Percentiles rank a stretch among this genome's conserved stretches.
These are phyloP conservation scores for Pelmatolapia mariae DNA, from an alignment of 2,113 vertebrate genomes.

Conservation along the genomic window DNA sequence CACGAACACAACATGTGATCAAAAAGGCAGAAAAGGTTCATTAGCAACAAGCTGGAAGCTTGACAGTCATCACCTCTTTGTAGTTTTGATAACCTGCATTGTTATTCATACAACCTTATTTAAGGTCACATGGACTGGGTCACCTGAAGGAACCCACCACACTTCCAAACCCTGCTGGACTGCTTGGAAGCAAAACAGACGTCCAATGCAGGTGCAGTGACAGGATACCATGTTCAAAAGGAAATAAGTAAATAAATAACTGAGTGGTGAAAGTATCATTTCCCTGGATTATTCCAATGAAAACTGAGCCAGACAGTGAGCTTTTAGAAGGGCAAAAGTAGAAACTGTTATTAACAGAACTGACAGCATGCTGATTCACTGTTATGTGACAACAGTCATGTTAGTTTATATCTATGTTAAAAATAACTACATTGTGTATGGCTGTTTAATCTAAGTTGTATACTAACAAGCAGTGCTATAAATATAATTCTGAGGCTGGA, in stretches of 20 bases:
- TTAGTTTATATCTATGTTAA: not conserved
- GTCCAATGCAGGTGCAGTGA: not conserved
- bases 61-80: not conserved
- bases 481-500: not conserved
- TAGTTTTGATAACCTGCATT: not conserved
- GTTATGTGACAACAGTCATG: not conserved
- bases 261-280: not conserved
- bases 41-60: not conserved
- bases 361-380: not conserved
- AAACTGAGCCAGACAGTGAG: not conserved
- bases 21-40: not conserved
- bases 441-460: not conserved
- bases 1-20: not conserved
- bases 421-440: not conserved
- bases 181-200: not conserved
- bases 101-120: not conserved
- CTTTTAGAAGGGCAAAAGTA: not conserved
- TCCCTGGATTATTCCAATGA: not conserved
- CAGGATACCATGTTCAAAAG: not conserved
- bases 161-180: fast-evolving
- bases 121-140: not conserved
- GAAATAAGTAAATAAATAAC: not conserved
- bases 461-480: not conserved
- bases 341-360: not conserved
- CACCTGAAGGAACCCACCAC: not conserved